Conservation (phyloP, 2,797 vertebrate genomes). For the Oreochromis mossambicus region DNA sequence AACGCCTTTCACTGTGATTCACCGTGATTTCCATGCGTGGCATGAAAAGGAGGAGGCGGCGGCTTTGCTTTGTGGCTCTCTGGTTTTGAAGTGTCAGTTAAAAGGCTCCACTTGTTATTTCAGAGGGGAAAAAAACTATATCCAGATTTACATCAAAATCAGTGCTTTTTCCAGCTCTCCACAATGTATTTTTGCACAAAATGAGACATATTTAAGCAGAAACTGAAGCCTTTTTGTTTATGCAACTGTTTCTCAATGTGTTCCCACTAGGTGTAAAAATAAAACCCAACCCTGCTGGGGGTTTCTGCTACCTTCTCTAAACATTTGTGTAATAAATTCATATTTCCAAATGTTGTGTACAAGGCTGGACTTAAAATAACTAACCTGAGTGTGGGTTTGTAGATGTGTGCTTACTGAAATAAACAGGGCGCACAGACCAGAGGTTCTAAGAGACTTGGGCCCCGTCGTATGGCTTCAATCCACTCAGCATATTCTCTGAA, state of each 20-base stretch:
- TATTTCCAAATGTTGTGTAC: slow-evolving; percentile 19
- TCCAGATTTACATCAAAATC: neutral
- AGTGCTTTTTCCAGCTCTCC: neutral
- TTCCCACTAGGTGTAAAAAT: neutral
- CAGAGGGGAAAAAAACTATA: neutral
- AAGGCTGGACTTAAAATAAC: neutral
- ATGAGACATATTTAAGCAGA: neutral
- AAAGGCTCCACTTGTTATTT: neutral
- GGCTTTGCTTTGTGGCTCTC: neutral
- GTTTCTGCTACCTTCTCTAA: neutral
- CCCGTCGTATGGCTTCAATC: slow-evolving; percentile 24
- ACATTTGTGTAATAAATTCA: neutral
- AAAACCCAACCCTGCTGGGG: neutral
- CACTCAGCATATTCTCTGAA: slow-evolving; percentile 38
- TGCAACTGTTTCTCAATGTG: neutral
- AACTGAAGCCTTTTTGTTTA: neutral
- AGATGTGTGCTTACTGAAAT: slow-evolving; percentile 25
- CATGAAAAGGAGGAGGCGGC: neutral
- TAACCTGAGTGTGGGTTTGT: neutral
- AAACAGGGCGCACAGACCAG: slow-evolving; percentile 33
- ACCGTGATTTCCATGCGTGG: neutral
- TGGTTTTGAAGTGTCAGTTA: neutral
- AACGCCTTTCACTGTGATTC: neutral
- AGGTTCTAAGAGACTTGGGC: slow-evolving; percentile 17
- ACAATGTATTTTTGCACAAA: neutral